Evolutionary conservation across 2,113 vertebrate species (phyloP), one percentile per base, ranked within the genome.

Genomic region (Ifrita kowaldi): DNA sequence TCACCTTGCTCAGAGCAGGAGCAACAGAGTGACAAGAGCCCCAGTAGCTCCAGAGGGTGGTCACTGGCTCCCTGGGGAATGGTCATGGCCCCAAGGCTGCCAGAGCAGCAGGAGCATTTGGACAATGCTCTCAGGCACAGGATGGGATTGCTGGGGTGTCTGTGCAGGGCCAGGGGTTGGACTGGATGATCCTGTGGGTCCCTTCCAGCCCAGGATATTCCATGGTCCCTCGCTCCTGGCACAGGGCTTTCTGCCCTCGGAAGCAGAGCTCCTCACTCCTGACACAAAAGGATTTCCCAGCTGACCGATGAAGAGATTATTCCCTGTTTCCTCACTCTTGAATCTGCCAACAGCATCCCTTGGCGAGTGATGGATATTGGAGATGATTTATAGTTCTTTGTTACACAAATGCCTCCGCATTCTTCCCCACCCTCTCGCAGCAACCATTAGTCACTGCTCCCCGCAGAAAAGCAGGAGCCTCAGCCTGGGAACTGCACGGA

Each of bases 311-410:
- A 82, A 60, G 78, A 65, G 71, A 65, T 9, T 22, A 12, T 86
- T 84, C 79, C 49, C 56, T 13, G 6, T 91, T 92, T 89, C 91
- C 92, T 84, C 84, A 47, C 88, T 93, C 86, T 56, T 60, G 83
- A 92, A 50, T 94, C 73, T 75, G 82, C 89, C 92, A 95, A 70
- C 95, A 89, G 90, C 90, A 91, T 91, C 87, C 89, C 81, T 76
- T 13, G 87, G 88, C 81, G 89, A 94, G 93, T 93, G 97, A 95
- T 87, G 87, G 93, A 83, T 92, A 65, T 19, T 57, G 89, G 95
- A 97, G 90, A 95, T 96, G 97, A 97, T 96, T 97, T 97, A 97
- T 90, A 89, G 95, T 88, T 97, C 97, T 97, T 98, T 98, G 97
- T 98, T 95, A 97, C 85, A 96, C 97, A 98, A 97, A 97, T 97